Percentiles rank a stretch among this genome's conserved stretches.
Conservation (phyloP, 92 coral and sea anemone species). For the Muricea muricata region DNA sequence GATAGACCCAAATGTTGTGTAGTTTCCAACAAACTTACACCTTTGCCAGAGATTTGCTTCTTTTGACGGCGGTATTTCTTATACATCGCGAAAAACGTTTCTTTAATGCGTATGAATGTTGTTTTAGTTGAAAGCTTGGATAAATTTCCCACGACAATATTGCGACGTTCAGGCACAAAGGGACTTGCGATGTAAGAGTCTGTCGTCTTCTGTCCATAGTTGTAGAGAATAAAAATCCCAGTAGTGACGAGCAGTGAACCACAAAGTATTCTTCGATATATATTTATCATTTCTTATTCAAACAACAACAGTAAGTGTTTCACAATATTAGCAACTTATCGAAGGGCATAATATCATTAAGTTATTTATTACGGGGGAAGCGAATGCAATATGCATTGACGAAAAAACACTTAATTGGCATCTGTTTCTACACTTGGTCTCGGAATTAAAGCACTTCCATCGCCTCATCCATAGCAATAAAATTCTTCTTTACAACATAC, state of each 20-base stretch:
- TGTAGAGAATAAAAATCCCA: background rate
- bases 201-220: background rate
- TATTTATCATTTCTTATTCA: background rate
- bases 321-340: background rate
- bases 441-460: too few relatives aligned
- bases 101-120: constrained; percentile 8
- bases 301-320: background rate
- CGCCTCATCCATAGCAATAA: too few relatives aligned
- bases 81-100: background rate
- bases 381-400: background rate
- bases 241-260: background rate
- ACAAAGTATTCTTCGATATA: background rate
- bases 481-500: too few relatives aligned
- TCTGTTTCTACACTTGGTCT: background rate
- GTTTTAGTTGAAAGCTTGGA: background rate
- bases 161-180: background rate
- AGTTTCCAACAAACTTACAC: background rate
- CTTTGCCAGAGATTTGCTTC: background rate
- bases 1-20: background rate
- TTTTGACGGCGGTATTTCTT: background rate
- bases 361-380: background rate
- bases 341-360: background rate
- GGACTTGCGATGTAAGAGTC: background rate
- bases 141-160: background rate
- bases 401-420: background rate